Conservation (phyloP, 2,113 vertebrate species). For the Gobiocypris rarus region DNA sequence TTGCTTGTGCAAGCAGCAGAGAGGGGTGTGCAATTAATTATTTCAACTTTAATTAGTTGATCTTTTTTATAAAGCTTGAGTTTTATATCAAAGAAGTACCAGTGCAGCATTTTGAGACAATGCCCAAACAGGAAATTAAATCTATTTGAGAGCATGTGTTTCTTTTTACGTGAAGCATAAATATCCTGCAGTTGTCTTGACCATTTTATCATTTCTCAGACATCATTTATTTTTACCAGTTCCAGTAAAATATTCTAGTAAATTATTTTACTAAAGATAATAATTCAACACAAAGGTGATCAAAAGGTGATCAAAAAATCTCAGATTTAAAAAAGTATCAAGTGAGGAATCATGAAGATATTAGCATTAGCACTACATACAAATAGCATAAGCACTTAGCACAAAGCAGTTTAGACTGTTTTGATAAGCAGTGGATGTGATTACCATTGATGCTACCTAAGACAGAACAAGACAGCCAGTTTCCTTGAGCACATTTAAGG, state of each 20-base stretch:
- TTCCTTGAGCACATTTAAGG: not conserved
- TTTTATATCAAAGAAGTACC: not conserved
- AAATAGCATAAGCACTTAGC: not conserved
- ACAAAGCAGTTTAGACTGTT: not conserved
- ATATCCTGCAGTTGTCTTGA: slow-evolving; percentile 57
- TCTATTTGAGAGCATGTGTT: slow-evolving; percentile 67
- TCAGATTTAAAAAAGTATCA: no score
- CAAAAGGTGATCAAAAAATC: not conserved
- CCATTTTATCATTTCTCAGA: slow-evolving; percentile 40
- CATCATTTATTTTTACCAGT: not conserved
- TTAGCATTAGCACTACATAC: not conserved
- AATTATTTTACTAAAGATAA: not conserved
- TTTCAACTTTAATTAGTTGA: not conserved
- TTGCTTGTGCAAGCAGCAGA: not conserved
- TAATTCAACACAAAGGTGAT: not conserved
- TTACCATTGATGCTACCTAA: not conserved
- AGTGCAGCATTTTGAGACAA: slow-evolving; percentile 37
- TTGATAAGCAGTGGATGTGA: not conserved
- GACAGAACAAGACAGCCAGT: not conserved
- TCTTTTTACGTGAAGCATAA: slow-evolving; percentile 57
- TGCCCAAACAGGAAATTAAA: slow-evolving; percentile 69
- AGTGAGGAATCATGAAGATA: not conserved
- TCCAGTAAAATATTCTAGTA: not conserved
- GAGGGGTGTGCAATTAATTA: not conserved
- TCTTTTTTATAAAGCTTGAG: not conserved